Percentiles rank a stretch among this genome's conserved stretches.
Conservation (phyloP, 2,113 vertebrate species). For the Anguilla rostrata region DNA sequence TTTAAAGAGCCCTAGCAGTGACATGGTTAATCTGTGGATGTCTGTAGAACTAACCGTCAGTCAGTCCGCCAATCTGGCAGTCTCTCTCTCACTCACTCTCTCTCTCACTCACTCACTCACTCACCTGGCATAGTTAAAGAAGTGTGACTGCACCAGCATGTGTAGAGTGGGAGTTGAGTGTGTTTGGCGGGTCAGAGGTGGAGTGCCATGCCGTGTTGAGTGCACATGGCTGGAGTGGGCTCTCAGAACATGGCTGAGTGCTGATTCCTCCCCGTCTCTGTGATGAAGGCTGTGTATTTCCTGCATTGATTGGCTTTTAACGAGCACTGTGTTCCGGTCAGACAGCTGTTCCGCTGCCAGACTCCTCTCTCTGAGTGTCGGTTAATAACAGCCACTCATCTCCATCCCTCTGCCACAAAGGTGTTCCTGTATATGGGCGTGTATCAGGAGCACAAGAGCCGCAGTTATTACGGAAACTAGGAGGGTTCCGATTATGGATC, state of each 20-base stretch:
- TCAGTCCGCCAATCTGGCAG: too few relatives aligned
- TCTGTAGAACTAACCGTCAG: not conserved
- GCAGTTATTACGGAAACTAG: not conserved
- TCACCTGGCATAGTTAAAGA: not conserved
- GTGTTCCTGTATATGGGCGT: not conserved
- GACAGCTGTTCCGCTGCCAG: not conserved
- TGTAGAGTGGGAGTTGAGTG: not conserved
- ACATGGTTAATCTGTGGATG: not conserved
- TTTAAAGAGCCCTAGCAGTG: not conserved
- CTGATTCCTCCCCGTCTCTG: not conserved
- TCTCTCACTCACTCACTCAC: too few relatives aligned
- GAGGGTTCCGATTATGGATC: too few relatives aligned
- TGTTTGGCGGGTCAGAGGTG: not conserved
- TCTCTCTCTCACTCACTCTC: too few relatives aligned
- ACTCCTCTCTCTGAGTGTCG: not conserved
- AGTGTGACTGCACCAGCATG: not conserved
- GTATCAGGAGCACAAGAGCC: not conserved
- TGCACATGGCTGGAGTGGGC: not conserved
- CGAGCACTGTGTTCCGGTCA: not conserved
- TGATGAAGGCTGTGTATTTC: not conserved
- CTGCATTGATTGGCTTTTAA: constrained; percentile 2
- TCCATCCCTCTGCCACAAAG: not conserved
- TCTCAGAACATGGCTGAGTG: not conserved
- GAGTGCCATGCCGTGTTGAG: not conserved
- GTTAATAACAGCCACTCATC: not conserved